Percentiles rank a stretch among this genome's conserved stretches.
Conservation (phyloP, 2,888 invertebrate species). For the Melanostoma mellinum region DNA sequence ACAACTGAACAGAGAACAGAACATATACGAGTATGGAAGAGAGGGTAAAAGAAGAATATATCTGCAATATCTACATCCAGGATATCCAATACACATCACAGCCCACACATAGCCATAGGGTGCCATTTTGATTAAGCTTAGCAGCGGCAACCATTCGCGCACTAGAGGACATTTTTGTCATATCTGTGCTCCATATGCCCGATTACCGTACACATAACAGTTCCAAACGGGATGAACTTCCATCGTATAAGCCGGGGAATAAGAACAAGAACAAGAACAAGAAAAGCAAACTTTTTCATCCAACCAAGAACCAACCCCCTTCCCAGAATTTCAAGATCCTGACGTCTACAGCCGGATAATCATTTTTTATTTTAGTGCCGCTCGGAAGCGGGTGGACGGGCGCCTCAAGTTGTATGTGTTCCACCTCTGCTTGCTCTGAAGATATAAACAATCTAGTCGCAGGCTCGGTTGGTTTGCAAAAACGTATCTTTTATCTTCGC, state of each 20-base stretch:
- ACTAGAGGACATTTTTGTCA: constrained; percentile 78
- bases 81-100: constrained; percentile 70
- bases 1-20: constrained; percentile 19
- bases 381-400: constrained; percentile 76
- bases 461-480: constrained; percentile 60
- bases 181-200: constrained; percentile 82
- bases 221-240: constrained; percentile 76
- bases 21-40: constrained; percentile 4
- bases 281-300: constrained; percentile 51
- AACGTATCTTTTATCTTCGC: constrained; percentile 70
- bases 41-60: constrained; percentile 4
- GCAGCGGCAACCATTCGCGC: constrained; percentile 71
- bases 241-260: constrained; percentile 70
- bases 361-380: constrained; percentile 81
- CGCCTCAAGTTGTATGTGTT: constrained; percentile 56
- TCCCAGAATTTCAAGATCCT: constrained; percentile 49
- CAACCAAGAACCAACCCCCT: constrained; percentile 6
- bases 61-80: constrained; percentile 57
- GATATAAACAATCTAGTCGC: constrained; percentile 69
- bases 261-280: constrained; percentile 41
- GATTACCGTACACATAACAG: constrained; percentile 80
- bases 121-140: constrained; percentile 73
- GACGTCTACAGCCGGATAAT: constrained; percentile 78
- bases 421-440: constrained; percentile 42
- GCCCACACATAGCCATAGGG: constrained; percentile 72